These are phyloP conservation scores for Hymenopus coronatus DNA, from an alignment of 2,888 invertebrate species.

Conservation along the genomic window DNA sequence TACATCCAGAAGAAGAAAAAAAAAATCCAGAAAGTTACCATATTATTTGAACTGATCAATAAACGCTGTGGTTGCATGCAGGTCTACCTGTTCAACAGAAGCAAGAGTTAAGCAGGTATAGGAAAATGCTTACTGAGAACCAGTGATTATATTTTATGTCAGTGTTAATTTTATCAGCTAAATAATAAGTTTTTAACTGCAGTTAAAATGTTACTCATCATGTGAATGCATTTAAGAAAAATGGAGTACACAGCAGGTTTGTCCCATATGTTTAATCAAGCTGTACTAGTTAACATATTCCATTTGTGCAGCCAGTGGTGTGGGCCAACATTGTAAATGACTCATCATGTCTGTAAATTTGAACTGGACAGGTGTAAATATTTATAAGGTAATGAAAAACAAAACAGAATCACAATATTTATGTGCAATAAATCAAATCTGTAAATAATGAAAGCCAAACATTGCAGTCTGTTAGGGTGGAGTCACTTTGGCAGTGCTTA, in stretches of 20 bases:
- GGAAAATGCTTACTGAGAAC: no score
- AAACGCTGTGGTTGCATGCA: no score
- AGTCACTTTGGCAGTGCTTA: neutral
- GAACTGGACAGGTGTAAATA: neutral
- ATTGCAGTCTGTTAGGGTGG: slow-evolving; percentile 7
- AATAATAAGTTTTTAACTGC: no score
- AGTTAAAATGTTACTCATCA: neutral
- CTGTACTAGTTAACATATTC: neutral
- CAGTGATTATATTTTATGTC: no score
- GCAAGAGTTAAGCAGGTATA: no score
- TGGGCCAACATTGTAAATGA: slow-evolving; percentile 4
- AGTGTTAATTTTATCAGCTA: no score
- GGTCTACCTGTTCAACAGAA: no score
- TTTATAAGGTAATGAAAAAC: slow-evolving; percentile 1
- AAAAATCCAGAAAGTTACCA: no score
- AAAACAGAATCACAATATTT: slow-evolving; percentile 4
- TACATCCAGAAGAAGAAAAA: no score
- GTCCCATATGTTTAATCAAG: neutral
- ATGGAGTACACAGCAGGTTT: neutral
- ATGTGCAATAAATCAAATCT: slow-evolving; percentile 13
- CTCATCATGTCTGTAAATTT: neutral
- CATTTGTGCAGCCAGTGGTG: neutral
- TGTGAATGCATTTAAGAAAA: neutral
- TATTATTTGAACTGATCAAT: no score
- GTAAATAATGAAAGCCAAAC: neutral